Base-by-base conservation (phyloP, 2,888 invertebrate genomes). In the Drosophila niveifrons region DNA sequence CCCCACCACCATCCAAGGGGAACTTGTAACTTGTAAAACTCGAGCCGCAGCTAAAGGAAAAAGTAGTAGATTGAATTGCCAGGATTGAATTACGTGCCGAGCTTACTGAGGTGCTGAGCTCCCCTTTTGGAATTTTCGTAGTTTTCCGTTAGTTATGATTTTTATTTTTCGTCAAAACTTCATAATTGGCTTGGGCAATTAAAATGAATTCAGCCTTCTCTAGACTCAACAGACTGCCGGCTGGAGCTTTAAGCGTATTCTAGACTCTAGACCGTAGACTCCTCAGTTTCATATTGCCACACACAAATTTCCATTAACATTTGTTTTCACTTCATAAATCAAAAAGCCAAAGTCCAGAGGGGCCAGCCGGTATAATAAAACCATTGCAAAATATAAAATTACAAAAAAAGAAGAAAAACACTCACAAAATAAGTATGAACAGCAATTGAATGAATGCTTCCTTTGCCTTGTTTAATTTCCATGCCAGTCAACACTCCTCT, bases 61-160 rank as follows among this genome's bases (percentile, higher is more conserved):
- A 61, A 44, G 15, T 39, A 58, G 41, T 29, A 69, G 77, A 79
- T 76, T 76, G 72, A 86, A 80, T 74, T 82, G 79, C 72, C 68
- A 53, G 77, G 84, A 80, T 84, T 84, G 86, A 82, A 67, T 86
- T 84, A 78, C 87, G 75, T 80, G 83, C 71, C 9, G 57, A 53
- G 72, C 75, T 77, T 70, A 64, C 74, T 43, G 46, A 61, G 43
- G 46, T 3, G 15, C 6, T 23, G 23, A 23, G 57, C 6, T n/a
- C n/a, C 46, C 28, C 44, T 47, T 67, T 57, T 51, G 50, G 44
- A 44, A 46, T 75, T 72, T 65, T 62, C 50, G 36, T 65, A 66
- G 78, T 79, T 81, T 66, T 66, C 18, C 41, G 57, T 71, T 65
- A 71, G 74, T 77, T 77, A 64, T 18, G 34, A 31, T 31, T 66